Conservation (phyloP, 2,797 vertebrate genomes). For the Tokudaia tokunoshimensis region DNA sequence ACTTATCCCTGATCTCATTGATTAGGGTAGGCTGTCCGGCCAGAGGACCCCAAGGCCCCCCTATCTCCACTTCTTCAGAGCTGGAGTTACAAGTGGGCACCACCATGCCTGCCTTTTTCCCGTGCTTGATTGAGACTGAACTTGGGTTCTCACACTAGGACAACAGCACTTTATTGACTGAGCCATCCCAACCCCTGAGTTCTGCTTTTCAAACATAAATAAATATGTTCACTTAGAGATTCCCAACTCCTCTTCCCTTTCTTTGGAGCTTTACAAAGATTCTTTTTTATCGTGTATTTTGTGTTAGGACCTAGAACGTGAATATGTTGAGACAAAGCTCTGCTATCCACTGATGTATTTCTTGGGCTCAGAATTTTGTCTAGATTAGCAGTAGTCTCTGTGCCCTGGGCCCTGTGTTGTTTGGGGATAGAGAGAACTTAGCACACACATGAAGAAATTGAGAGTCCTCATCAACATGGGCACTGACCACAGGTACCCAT, state of each 20-base stretch:
- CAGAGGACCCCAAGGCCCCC: background rate
- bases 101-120: background rate
- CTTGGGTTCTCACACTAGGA: no score
- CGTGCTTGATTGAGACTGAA: background rate
- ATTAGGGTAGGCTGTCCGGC: background rate
- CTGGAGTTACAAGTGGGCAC: background rate
- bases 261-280: background rate
- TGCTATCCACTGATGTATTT: background rate
- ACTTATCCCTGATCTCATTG: background rate
- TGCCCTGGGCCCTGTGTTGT: background rate
- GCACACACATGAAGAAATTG: background rate
- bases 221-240: background rate
- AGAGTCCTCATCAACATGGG: background rate
- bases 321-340: background rate
- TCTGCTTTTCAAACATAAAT: background rate
- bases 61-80: background rate
- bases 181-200: background rate
- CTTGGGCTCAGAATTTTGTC: background rate
- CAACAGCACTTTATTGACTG: background rate
- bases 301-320: background rate
- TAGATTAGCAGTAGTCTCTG: background rate
- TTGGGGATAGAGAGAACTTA: background rate
- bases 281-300: background rate
- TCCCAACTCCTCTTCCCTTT: background rate
- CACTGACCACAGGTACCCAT: background rate